These are phyloP conservation scores for Oreocharis arfaki DNA, from an alignment of 2,113 vertebrate species.

Conservation along the genomic window DNA sequence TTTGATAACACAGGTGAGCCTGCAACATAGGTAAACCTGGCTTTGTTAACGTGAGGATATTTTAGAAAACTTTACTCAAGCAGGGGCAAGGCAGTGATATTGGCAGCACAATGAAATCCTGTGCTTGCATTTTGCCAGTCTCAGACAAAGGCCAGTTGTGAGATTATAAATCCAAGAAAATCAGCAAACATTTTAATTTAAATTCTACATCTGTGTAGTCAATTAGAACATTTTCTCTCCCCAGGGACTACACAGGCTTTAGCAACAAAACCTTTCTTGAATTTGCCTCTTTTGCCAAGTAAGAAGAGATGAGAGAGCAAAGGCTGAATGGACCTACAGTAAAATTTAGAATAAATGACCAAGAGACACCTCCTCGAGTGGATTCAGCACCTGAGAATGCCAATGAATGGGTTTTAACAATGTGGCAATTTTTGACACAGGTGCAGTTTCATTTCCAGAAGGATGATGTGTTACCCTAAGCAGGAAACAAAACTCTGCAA, in stretches of 20 bases:
- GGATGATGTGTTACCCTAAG: neutral
- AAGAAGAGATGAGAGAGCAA: neutral
- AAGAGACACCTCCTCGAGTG: accelerated
- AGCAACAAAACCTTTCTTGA: neutral
- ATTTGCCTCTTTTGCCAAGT: neutral
- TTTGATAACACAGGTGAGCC: neutral
- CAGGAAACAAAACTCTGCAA: neutral
- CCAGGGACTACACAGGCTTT: neutral
- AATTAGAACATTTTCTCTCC: neutral
- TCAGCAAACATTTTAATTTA: neutral
- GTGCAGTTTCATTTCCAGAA: neutral
- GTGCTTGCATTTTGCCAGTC: neutral
- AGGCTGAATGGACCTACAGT: neutral
- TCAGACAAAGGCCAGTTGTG: neutral
- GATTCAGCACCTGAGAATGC: neutral
- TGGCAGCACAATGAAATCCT: neutral
- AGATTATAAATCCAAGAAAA: neutral
- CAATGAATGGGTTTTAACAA: neutral
- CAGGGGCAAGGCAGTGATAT: neutral
- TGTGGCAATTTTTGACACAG: neutral
- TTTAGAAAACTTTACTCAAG: neutral
- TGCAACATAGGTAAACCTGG: neutral
- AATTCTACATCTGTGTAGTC: neutral
- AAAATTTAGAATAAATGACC: neutral
- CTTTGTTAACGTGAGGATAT: neutral